Percentiles rank a stretch among this genome's conserved stretches.
Conservation (phyloP, 2,113 vertebrate species). For the Narcine bancroftii region DNA sequence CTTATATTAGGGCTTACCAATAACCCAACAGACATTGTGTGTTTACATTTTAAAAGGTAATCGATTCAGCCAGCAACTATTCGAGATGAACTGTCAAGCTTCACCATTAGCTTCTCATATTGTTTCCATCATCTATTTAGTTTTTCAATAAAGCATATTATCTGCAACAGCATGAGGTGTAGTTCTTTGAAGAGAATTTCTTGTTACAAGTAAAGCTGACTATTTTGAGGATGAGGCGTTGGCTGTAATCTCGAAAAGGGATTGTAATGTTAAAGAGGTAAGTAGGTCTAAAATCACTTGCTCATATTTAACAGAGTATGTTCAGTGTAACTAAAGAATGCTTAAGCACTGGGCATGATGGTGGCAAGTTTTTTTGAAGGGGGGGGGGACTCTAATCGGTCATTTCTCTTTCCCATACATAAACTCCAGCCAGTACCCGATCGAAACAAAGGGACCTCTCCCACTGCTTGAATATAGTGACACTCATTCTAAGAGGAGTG, state of each 20-base stretch:
- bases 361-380: slow-evolving; percentile 17
- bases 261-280: slow-evolving; percentile 3
- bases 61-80: slow-evolving; percentile 14
- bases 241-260: background rate
- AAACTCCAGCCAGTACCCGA: slow-evolving; percentile 55
- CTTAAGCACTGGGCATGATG: slow-evolving; percentile 7
- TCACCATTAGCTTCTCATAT: background rate
- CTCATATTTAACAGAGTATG: slow-evolving; percentile 11
- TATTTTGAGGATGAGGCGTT: background rate
- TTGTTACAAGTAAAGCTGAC: background rate
- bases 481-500: slow-evolving; percentile 63
- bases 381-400: slow-evolving; percentile 26
- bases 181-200: background rate
- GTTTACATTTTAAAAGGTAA: slow-evolving; percentile 19
- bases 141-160: background rate
- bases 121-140: background rate
- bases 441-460: slow-evolving; percentile 60
- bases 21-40: slow-evolving; percentile 11
- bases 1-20: background rate
- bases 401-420: slow-evolving; percentile 60
- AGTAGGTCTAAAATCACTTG: slow-evolving; percentile 31
- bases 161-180: background rate
- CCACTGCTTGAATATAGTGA: slow-evolving; percentile 60
- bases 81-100: background rate
- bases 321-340: slow-evolving; percentile 22